Evolutionary conservation across 2,113 vertebrate genomes (phyloP).

Genomic region (Daubentonia madagascariensis): DNA sequence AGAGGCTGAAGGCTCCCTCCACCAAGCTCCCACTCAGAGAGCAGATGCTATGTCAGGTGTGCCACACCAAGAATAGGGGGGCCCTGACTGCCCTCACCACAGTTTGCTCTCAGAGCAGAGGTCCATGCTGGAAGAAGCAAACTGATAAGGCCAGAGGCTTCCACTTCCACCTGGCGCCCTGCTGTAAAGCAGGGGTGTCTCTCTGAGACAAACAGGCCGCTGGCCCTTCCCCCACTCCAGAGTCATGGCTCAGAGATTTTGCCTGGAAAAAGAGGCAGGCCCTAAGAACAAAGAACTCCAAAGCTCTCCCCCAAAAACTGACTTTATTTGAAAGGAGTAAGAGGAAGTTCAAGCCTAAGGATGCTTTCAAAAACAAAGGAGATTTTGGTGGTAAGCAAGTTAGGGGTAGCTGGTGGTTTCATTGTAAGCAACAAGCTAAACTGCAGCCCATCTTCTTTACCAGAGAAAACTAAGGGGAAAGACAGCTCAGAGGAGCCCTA

Average conservation of each 20-base stretch:
- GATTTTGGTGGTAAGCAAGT: background rate
- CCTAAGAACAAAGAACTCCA: background rate
- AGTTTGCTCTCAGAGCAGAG: background rate
- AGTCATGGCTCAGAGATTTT: background rate
- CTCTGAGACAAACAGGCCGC: background rate
- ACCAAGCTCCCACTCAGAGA: background rate
- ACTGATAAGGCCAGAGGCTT: background rate
- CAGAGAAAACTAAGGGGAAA: background rate
- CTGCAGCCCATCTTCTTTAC: background rate
- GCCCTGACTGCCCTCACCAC: background rate
- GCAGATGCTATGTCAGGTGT: background rate
- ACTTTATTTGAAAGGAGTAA: background rate
- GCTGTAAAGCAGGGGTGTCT: background rate
- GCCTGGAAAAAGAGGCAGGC: background rate
- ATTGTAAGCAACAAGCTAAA: background rate
- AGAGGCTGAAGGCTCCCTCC: background rate
- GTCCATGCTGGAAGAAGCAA: background rate
- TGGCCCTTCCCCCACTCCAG: too few relatives aligned
- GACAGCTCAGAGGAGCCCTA: too few relatives aligned
- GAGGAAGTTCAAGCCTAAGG: background rate
- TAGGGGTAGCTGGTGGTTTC: background rate
- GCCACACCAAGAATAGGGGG: background rate
- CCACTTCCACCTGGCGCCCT: too few relatives aligned
- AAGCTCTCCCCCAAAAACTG: background rate
- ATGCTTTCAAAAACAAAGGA: background rate